Evolutionary conservation across 2,113 vertebrate species (phyloP), one percentile per base, ranked within the genome.

Genomic region (Scatophagus argus): DNA sequence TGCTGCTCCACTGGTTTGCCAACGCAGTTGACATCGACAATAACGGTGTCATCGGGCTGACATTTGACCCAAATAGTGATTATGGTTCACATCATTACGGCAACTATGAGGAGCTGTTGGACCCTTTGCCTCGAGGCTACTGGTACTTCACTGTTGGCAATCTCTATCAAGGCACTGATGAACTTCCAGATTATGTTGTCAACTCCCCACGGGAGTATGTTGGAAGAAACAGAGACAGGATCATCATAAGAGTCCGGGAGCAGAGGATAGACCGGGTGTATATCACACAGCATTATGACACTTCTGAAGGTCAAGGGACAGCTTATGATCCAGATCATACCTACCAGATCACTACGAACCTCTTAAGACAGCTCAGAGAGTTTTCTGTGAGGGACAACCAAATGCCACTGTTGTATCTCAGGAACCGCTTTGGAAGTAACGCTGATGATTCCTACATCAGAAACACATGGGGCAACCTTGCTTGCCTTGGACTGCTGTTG

Each of bases 1-100:
- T 86, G 29, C 65, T 93, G 60, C 89, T 93, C 31, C 36, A 92
- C 81, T 93, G 92, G 92, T 93, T 93, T 69, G 87, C 91, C 17
- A 80, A 88, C 60, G 21, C 0, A 4, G 21, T 91, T 17, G 5
- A 83, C 2, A 81, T 91, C 0, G 74, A 89, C 44, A 60, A 63
- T 3, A 84, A 88, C 8, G 9, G 85, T 3, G 16, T 73, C 23
- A 77, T 92, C 39, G 0, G 6, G 21, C 56, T 92, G 55, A 76
- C 59, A 14, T 93, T 93, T 60, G 52, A 92, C 12, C 88, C 87
- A 8, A 32, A 80, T 21, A 4, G 2, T 3, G 60, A 87, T 21
- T 93, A 87, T 10, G 87, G 88, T 19, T 77, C 86, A 12, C 91
- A 93, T 83, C 46, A 87, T 56, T 93, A 90, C 25, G 58, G 77